Conservation (phyloP, 2,113 vertebrate species). For the Ibidorhyncha struthersii region DNA sequence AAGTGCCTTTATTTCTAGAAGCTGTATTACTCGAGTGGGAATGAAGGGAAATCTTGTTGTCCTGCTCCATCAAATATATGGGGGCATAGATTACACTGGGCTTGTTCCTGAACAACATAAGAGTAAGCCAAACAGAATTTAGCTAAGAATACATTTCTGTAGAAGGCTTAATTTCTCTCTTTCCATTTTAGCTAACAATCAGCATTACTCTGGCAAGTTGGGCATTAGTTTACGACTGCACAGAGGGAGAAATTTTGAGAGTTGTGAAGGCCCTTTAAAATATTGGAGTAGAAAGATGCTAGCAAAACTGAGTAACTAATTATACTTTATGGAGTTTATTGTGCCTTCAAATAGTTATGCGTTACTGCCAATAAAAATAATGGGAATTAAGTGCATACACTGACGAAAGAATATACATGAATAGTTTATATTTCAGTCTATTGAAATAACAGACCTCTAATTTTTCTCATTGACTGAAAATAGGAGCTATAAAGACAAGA, state of each 20-base stretch:
- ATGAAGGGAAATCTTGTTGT: background rate
- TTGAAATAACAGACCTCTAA: slow-evolving; percentile 47
- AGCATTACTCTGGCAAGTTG: background rate
- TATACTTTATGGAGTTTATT: slow-evolving; percentile 50
- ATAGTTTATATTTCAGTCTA: slow-evolving; percentile 63
- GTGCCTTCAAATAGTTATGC: slow-evolving; percentile 50
- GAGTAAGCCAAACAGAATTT: background rate
- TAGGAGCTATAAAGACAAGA: slow-evolving; percentile 39
- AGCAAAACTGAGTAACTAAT: slow-evolving; percentile 42
- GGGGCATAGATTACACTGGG: background rate
- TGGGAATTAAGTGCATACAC: slow-evolving; percentile 51
- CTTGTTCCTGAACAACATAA: background rate
- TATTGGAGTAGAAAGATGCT: background rate
- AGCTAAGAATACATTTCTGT: background rate
- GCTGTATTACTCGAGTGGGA: background rate
- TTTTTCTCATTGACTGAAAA: slow-evolving; percentile 61
- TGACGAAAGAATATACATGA: slow-evolving; percentile 53
- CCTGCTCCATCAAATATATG: background rate
- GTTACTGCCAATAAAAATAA: slow-evolving; percentile 65
- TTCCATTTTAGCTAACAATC: background rate
- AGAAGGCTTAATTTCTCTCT: background rate
- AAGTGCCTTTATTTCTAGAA: background rate
- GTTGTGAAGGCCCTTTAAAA: slow-evolving; percentile 12
- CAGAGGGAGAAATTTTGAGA: background rate
- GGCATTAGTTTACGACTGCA: background rate